Evolutionary conservation across 1,140 invertebrate genomes (phyloP).

Genomic region (Mizuhopecten yessoensis): DNA sequence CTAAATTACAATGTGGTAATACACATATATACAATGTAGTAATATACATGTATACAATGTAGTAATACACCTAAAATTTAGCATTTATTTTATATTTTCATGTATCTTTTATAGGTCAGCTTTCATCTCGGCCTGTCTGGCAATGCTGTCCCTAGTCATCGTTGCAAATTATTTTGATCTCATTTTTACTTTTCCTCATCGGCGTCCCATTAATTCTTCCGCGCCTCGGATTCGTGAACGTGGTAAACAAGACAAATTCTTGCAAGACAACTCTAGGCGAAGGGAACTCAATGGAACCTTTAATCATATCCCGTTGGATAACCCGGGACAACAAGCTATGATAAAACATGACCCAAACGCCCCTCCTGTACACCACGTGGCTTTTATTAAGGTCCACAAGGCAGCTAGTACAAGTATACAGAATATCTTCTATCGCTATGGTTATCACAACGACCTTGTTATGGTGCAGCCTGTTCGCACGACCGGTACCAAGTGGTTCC

Average conservation of each 20-base stretch:
- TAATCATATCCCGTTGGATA: too few species aligned
- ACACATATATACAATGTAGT: too few species aligned
- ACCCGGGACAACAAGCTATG: too few species aligned
- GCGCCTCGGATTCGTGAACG: too few species aligned
- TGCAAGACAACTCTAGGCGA: too few species aligned
- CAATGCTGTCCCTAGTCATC: background rate
- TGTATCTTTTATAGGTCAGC: background rate
- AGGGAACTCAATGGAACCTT: too few species aligned
- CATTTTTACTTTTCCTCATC: background rate
- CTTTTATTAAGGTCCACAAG: slow-evolving; percentile 82
- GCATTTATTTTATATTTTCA: too few species aligned
- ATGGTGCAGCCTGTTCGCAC: slow-evolving; percentile 81
- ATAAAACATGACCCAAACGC: background rate
- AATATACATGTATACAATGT: too few species aligned
- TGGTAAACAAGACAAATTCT: too few species aligned
- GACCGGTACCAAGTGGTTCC: slow-evolving; percentile 59
- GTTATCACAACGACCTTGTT: slow-evolving; percentile 84
- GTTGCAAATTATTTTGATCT: background rate
- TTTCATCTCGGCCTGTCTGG: background rate
- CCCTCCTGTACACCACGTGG: slow-evolving; percentile 58
- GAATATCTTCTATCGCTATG: slow-evolving; percentile 84
- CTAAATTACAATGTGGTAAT: too few species aligned
- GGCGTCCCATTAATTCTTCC: too few species aligned
- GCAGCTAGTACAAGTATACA: slow-evolving; percentile 84
- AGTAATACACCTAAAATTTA: too few species aligned